These are phyloP conservation scores for Scrobipalpa atriplicella DNA, from an alignment of 2,888 invertebrate genomes.

Conservation along the genomic window DNA sequence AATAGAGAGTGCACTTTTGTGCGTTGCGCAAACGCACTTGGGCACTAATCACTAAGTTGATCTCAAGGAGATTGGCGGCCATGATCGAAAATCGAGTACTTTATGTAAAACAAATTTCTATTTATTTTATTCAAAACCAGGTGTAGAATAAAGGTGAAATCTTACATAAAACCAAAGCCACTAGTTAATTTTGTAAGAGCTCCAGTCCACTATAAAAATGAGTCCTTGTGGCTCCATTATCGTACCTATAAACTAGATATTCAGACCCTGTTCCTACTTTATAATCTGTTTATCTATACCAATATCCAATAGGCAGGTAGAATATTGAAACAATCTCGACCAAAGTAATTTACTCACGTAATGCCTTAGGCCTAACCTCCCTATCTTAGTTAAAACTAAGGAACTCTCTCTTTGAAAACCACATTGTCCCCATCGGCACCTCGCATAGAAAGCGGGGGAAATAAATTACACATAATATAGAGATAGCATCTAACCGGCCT, in stretches of 20 bases:
- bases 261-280: background rate
- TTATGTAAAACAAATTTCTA: too few relatives aligned
- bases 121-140: too few relatives aligned
- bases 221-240: background rate
- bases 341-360: background rate
- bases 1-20: too few relatives aligned
- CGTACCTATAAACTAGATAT: background rate
- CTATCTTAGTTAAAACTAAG: conserved; percentile 2
- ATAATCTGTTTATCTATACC: background rate
- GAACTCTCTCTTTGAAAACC: background rate
- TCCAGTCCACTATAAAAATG: too few relatives aligned
- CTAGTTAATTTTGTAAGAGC: too few relatives aligned
- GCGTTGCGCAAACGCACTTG: too few relatives aligned
- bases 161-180: too few relatives aligned
- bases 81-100: too few relatives aligned
- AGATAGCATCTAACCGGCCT: conserved; percentile 13
- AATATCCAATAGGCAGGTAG: background rate
- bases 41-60: too few relatives aligned
- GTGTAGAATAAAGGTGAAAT: too few relatives aligned
- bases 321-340: background rate
- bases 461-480: conserved; percentile 20
- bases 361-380: background rate
- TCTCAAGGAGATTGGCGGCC: too few relatives aligned
- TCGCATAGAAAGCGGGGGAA: conserved; percentile 17
- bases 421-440: conserved; percentile 8